Conservation (phyloP, 2,888 invertebrate genomes). For the Folsomia manolachei region DNA sequence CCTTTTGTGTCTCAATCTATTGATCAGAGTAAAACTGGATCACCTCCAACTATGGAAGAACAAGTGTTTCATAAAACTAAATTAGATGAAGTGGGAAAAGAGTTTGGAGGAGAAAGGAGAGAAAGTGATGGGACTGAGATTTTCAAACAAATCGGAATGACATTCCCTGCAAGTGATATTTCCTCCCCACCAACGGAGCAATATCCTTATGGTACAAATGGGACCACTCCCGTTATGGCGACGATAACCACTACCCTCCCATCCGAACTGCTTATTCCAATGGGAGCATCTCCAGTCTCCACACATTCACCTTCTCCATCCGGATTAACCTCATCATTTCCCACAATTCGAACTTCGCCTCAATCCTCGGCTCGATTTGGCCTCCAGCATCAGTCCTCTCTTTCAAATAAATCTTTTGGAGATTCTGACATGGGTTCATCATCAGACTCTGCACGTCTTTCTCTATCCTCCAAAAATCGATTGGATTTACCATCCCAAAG, state of each 20-base stretch:
- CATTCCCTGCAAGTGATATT: background rate
- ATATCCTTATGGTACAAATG: background rate
- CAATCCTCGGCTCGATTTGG: constrained; percentile 23
- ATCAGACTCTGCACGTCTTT: constrained; percentile 52
- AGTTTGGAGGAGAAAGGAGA: background rate
- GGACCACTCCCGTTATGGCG: constrained; percentile 32
- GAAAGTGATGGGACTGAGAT: constrained; percentile 7
- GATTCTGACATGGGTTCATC: constrained; percentile 59
- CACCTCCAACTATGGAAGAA: constrained; percentile 6
- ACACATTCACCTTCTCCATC: constrained; percentile 39
- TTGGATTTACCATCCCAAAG: constrained; percentile 50
- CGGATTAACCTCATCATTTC: constrained; percentile 26
- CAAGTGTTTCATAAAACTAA: constrained; percentile 8
- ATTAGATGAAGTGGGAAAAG: background rate
- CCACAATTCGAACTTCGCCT: constrained; percentile 24
- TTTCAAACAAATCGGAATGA: constrained; percentile 11
- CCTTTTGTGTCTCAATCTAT: background rate
- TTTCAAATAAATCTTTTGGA: constrained; percentile 74
- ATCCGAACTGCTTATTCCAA: constrained; percentile 26
- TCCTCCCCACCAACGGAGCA: background rate
- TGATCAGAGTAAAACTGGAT: background rate
- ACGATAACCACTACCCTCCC: constrained; percentile 22
- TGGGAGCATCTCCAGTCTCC: constrained; percentile 35
- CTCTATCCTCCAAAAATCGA: constrained; percentile 38
- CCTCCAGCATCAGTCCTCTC: constrained; percentile 33